These are phyloP conservation scores for Margaritifera margaritifera DNA, from an alignment of 2,888 invertebrate species.

Conservation along the genomic window DNA sequence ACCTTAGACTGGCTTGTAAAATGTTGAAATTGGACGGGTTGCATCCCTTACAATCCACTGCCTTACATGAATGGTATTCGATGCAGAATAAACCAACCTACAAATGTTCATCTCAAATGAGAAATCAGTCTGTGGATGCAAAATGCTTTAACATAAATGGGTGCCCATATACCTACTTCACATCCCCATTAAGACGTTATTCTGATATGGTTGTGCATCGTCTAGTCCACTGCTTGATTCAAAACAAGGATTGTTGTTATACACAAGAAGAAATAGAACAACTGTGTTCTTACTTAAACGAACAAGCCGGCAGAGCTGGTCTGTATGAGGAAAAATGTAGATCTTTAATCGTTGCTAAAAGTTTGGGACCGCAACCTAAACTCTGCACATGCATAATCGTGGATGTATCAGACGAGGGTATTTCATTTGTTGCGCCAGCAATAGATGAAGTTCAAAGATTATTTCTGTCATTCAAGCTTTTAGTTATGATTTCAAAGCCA, in stretches of 20 bases:
- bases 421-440: constrained; percentile 25
- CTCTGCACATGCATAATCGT: constrained; percentile 24
- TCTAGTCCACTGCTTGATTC: constrained; percentile 33
- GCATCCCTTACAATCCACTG: constrained; percentile 20
- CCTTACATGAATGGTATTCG: constrained; percentile 21
- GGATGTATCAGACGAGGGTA: constrained; percentile 19
- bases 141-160: constrained; percentile 29
- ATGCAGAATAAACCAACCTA: constrained; percentile 19
- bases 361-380: constrained; percentile 21
- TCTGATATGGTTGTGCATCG: constrained; percentile 31
- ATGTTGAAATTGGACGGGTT: constrained; percentile 11
- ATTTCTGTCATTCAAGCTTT: constrained; percentile 27
- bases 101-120: constrained; percentile 8
- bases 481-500: constrained; percentile 15
- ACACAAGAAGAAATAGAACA: constrained; percentile 18
- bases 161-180: constrained; percentile 25
- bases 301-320: constrained; percentile 22
- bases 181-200: constrained; percentile 31
- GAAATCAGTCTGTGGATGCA: constrained; percentile 1
- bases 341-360: constrained; percentile 18
- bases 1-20: background rate
- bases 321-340: constrained; percentile 25
- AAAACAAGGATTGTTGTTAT: constrained; percentile 18
- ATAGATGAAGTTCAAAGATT: constrained; percentile 13
- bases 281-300: constrained; percentile 27